Evolutionary conservation across 2,113 vertebrate genomes (phyloP).

Genomic region (Erythrocebus patas): DNA sequence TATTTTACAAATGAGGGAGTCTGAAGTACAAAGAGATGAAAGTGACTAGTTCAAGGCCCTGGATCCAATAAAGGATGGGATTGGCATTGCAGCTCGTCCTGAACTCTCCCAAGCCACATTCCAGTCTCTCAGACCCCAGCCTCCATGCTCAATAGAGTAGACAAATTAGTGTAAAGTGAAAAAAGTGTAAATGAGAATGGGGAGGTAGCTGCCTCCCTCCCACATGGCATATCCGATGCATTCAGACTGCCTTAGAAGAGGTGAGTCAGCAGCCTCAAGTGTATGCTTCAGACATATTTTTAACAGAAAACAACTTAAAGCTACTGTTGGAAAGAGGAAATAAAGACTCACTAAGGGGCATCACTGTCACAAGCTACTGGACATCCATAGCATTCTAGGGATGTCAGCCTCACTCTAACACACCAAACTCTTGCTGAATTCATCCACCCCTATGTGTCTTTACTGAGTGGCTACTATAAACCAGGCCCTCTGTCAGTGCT

Average conservation of each 20-base stretch:
- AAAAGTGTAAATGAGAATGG: not conserved
- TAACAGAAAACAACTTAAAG: constrained; percentile 1
- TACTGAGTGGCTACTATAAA: not conserved
- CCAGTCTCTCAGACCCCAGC: not conserved
- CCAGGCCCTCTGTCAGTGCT: not conserved
- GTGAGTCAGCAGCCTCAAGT: constrained; percentile 33
- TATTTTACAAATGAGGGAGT: not conserved
- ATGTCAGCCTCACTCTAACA: not conserved
- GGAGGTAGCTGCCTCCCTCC: not conserved
- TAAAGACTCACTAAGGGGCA: not conserved
- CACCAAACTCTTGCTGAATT: not conserved
- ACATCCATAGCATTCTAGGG: not conserved
- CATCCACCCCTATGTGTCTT: fast-evolving
- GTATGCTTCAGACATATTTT: not conserved
- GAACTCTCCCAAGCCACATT: not conserved
- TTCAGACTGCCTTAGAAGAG: not conserved
- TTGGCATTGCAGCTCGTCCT: not conserved
- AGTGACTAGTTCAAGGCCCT: not conserved
- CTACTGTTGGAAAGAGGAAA: constrained; percentile 12
- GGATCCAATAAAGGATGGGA: not conserved
- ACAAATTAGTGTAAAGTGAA: not conserved
- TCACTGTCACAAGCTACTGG: not conserved
- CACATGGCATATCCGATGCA: not conserved
- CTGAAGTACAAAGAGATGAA: not conserved
- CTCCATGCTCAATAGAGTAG: not conserved